These are phyloP conservation scores for Andrena fulva DNA, from an alignment of 2,888 invertebrate genomes.

Conservation along the genomic window DNA sequence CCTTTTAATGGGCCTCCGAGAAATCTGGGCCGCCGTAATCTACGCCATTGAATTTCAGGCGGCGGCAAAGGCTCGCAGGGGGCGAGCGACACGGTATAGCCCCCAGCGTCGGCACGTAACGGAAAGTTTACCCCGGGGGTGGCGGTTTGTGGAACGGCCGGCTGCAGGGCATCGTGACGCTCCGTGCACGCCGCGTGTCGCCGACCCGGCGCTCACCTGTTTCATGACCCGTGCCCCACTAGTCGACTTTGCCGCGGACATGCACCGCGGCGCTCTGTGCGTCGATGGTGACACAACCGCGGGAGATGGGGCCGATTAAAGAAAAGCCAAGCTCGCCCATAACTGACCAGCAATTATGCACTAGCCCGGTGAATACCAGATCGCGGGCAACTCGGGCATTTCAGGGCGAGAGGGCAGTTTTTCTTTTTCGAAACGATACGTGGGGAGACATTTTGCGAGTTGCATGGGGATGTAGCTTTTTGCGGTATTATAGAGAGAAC, in stretches of 20 bases:
- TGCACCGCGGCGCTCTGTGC: conserved; percentile 48
- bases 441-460: too few relatives aligned
- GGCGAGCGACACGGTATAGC: conserved; percentile 42
- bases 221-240: conserved; percentile 61
- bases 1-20: not conserved
- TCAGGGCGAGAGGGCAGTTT: too few relatives aligned
- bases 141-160: conserved; percentile 60
- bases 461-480: too few relatives aligned
- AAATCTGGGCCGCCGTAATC: conserved; percentile 19
- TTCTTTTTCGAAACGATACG: too few relatives aligned
- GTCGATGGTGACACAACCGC: conserved; percentile 44
- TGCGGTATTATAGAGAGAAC: too few relatives aligned
- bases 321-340: not conserved
- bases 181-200: conserved; percentile 57
- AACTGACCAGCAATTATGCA: not conserved
- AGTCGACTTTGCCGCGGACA: conserved; percentile 59
- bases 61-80: conserved; percentile 12
- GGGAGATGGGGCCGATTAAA: conserved; percentile 32
- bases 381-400: too few relatives aligned
- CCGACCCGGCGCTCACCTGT: conserved; percentile 57
- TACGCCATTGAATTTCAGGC: conserved; percentile 41
- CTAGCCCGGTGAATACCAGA: not conserved
- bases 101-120: conserved; percentile 45
- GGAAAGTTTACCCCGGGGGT: conserved; percentile 54
- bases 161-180: conserved; percentile 51